phyloP scores from a whole-genome alignment of 2,797 vertebrate genomes.

The Streptopelia turtur region DNA sequence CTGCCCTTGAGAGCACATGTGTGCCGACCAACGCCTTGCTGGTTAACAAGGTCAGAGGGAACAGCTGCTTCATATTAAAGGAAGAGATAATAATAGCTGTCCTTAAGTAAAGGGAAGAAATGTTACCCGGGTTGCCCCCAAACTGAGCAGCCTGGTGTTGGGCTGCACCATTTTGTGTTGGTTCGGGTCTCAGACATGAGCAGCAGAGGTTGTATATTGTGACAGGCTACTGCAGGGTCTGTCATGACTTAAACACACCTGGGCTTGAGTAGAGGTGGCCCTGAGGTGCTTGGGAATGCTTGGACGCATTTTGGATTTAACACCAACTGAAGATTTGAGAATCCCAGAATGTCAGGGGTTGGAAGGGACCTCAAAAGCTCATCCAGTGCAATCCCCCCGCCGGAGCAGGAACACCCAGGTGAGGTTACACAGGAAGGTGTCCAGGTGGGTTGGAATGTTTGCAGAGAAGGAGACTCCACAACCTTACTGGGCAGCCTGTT shows the following conservation, averaged over 20 bases:
- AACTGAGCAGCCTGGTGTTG: not conserved
- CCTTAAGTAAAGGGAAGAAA: not conserved
- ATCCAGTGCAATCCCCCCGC: no score
- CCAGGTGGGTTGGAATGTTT: no score
- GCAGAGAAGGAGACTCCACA: no score
- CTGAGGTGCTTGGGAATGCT: not conserved
- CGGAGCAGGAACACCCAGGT: no score
- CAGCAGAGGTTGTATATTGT: not conserved
- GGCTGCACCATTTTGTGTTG: not conserved
- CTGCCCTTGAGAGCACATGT: slow-evolving; percentile 59
- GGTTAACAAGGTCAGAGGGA: slow-evolving; percentile 74
- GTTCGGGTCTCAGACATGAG: not conserved
- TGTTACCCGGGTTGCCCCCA: not conserved
- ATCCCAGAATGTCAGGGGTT: no score
- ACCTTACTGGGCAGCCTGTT: no score
- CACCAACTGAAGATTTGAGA: not conserved
- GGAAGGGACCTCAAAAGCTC: no score
- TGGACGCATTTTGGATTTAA: not conserved
- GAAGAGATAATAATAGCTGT: not conserved
- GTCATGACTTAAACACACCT: not conserved
- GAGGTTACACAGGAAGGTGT: no score
- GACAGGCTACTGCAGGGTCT: not conserved
- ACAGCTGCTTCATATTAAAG: not conserved
- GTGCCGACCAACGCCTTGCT: slow-evolving; percentile 58
- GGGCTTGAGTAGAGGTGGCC: not conserved